Evolutionary conservation across 2,113 vertebrate genomes (phyloP).

Genomic region (Dryoscopus gambensis): DNA sequence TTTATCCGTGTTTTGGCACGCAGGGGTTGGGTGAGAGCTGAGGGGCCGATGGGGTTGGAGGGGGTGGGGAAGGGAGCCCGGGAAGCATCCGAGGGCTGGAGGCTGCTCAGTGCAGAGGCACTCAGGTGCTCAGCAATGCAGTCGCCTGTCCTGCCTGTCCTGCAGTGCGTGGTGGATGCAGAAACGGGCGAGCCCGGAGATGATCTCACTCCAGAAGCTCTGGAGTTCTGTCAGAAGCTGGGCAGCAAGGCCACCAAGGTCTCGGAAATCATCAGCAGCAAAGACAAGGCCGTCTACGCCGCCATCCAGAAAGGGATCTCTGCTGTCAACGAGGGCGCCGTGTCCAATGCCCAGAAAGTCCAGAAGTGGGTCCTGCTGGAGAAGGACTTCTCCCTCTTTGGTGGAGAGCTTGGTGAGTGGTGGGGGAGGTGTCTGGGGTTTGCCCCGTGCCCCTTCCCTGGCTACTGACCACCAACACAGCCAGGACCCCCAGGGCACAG

Average conservation of each 20-base stretch:
- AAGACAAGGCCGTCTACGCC: conserved; percentile 67
- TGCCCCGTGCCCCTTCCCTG: accelerated
- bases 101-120: background rate
- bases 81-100: background rate
- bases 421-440: background rate
- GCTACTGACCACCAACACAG: accelerated
- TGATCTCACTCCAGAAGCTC: conserved; percentile 73
- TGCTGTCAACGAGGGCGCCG: conserved; percentile 74
- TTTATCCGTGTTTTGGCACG: background rate
- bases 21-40: background rate
- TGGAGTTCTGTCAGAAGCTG: conserved; percentile 75
- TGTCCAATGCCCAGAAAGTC: conserved; percentile 84
- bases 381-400: conserved; percentile 82
- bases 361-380: conserved; percentile 88
- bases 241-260: conserved; percentile 80
- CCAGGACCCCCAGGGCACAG: accelerated
- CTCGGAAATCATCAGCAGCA: conserved; percentile 74
- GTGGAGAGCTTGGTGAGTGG: conserved; percentile 89
- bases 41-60: background rate
- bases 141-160: background rate
- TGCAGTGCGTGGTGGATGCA: conserved; percentile 73
- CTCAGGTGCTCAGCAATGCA: background rate
- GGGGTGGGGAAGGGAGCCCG: background rate
- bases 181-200: conserved; percentile 76
- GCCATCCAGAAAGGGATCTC: conserved; percentile 86